Evolutionary conservation across 2,888 invertebrate species (phyloP), one percentile per base, ranked within the genome.

Genomic region (Dryocosmus kuriphilus): DNA sequence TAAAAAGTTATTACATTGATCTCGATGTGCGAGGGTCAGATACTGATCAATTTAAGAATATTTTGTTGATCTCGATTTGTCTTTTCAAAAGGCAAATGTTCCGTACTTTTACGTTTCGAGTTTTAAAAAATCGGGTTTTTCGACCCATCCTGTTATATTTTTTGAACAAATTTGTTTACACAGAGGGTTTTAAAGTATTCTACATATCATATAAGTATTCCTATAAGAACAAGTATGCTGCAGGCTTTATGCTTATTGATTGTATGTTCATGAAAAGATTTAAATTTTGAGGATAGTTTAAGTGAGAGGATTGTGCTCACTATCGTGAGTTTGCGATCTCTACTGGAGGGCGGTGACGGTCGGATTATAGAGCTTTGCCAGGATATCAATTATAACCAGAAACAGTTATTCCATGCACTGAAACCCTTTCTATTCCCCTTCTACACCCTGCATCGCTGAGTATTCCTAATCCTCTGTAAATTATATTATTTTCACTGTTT

Each of bases 371-470:
- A 89, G 91, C 91, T 91, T 91, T 91, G 89, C 91, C 89, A 88
- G 90, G 91, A 91, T 91, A 91, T 91, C 91, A 91, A 91, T 91
- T 91, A 91, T 91, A 91, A 91, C 90, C 91, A 91, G 91, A 91
- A 91, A 91, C 91, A 91, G 91, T 91, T 91, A 89, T 89, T 90
- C 90, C 87, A 87, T 89, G 89, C 88, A 90, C 87, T 87, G 86
- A 88, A 88, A 88, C 89, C 89, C 87, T 87, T 88, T 87, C 85
- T 85, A 79, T 77, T 83, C 84, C 78, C 78, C 80, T 76, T 77
- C 65, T 77, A 35, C 77, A 61, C 75, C 78, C 80, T 84, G 84
- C 87, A 85, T 86, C 86, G 83, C 86, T 84, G 85, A 85, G 86
- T 88, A 85, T 88, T 90, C 87, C 91, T 91, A 91, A 91, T 91